phyloP scores from a whole-genome alignment of 23 tunicate species.

The Styela plicata region DNA sequence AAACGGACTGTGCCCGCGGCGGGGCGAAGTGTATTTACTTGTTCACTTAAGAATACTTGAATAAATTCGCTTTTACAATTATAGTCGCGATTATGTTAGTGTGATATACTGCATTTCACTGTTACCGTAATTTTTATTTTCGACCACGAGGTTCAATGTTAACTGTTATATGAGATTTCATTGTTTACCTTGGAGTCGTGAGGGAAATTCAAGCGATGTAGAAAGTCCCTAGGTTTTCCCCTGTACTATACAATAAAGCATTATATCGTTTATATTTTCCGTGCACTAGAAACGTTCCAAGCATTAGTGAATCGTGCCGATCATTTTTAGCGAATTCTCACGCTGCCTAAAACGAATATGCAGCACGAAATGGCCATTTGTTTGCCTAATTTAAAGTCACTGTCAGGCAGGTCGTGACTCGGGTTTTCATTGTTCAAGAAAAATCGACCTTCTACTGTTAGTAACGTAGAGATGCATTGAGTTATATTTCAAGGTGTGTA shows the following conservation, averaged over 20 bases:
- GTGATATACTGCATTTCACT: no score
- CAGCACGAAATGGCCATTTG: conserved; percentile 14
- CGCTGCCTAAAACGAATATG: conserved; percentile 15
- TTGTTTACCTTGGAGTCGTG: neutral
- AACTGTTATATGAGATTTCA: no score
- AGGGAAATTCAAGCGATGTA: neutral
- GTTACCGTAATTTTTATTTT: no score
- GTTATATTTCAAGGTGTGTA: no score
- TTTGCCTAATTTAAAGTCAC: neutral
- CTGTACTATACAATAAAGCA: neutral
- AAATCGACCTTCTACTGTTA: neutral
- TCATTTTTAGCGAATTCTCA: conserved; percentile 23
- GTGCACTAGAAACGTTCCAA: conserved; percentile 28
- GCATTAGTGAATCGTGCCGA: conserved; percentile 13
- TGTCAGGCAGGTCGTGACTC: neutral
- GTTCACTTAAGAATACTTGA: no score
- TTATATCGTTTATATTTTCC: conserved; percentile 21
- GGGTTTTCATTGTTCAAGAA: neutral
- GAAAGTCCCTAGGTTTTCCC: conserved; percentile 33
- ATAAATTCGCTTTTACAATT: no score
- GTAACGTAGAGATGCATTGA: no score
- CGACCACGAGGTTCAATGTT: no score
- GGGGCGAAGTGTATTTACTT: no score
- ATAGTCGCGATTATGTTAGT: no score
- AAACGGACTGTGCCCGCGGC: no score